These are phyloP conservation scores for Gambusia affinis DNA, from an alignment of 2,113 vertebrate species.

Conservation along the genomic window DNA sequence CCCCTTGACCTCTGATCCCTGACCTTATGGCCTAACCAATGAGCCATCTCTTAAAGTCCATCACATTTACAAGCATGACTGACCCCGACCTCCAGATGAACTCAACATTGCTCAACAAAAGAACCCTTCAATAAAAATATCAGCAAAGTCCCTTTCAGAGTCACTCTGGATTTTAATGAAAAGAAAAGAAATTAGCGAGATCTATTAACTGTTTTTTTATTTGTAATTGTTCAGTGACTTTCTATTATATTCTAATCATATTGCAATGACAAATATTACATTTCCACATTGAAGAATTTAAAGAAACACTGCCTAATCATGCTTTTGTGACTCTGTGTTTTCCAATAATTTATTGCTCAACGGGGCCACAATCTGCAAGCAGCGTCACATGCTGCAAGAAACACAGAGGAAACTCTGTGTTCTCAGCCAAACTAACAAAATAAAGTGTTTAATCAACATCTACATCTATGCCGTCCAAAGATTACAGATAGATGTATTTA, in stretches of 20 bases:
- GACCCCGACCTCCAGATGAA: constrained; percentile 72
- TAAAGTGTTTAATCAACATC: background rate
- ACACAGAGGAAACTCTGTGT: background rate
- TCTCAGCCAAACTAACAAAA: background rate
- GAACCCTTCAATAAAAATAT: constrained; percentile 26
- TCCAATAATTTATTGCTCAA: background rate
- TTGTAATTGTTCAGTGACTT: background rate
- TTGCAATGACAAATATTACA: background rate
- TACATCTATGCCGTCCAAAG: background rate
- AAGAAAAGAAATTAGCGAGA: background rate
- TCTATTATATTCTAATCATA: background rate
- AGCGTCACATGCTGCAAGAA: too few relatives aligned
- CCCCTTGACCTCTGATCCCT: constrained; percentile 58
- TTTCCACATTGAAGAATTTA: background rate
- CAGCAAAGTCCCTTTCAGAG: constrained; percentile 29
- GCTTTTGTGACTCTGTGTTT: background rate
- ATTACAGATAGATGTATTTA: background rate
- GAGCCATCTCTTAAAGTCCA: constrained; percentile 61
- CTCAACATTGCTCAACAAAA: constrained; percentile 45
- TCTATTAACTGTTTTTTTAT: background rate
- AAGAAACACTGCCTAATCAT: background rate
- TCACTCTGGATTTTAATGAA: background rate
- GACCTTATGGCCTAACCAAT: constrained; percentile 52
- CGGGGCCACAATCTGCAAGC: too few relatives aligned
- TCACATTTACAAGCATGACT: constrained; percentile 67